Evolutionary conservation across 1,140 invertebrate species (phyloP).

Genomic region (Drosophila ercepeae): DNA sequence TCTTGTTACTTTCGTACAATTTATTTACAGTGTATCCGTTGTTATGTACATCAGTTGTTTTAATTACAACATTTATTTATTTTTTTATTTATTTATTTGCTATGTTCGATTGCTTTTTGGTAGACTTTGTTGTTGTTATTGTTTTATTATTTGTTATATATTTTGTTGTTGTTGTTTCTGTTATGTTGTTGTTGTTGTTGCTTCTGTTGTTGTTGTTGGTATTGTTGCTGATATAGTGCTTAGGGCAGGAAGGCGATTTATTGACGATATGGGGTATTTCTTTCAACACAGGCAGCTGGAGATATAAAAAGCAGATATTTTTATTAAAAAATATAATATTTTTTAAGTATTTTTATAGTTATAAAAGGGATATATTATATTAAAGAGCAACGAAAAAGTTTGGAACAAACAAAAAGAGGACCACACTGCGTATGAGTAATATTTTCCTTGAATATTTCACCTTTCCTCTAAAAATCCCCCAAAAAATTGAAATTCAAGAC

Average conservation of each 20-base stretch:
- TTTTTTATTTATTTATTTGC: constrained; percentile 17
- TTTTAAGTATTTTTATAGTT: background rate
- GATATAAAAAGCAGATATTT: background rate
- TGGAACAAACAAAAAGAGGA: no score
- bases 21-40: constrained; percentile 38
- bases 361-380: background rate
- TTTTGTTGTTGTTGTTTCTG: constrained; percentile 11
- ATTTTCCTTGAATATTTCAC: no score
- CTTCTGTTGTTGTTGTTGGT: constrained; percentile 6
- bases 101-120: constrained; percentile 35
- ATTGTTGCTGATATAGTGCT: constrained; percentile 31
- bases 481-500: no score
- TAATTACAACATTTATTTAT: constrained; percentile 15
- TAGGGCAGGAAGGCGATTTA: constrained; percentile 39
- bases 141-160: constrained; percentile 3
- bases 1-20: background rate
- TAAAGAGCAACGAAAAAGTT: no score
- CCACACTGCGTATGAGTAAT: background rate
- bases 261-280: constrained; percentile 35
- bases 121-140: constrained; percentile 10
- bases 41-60: constrained; percentile 28
- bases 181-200: constrained; percentile 25
- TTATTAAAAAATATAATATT: background rate
- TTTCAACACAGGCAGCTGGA: constrained; percentile 24
- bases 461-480: no score